These are phyloP conservation scores for Drepanosiphum platanoidis DNA, from an alignment of 2,888 invertebrate species.

Conservation along the genomic window DNA sequence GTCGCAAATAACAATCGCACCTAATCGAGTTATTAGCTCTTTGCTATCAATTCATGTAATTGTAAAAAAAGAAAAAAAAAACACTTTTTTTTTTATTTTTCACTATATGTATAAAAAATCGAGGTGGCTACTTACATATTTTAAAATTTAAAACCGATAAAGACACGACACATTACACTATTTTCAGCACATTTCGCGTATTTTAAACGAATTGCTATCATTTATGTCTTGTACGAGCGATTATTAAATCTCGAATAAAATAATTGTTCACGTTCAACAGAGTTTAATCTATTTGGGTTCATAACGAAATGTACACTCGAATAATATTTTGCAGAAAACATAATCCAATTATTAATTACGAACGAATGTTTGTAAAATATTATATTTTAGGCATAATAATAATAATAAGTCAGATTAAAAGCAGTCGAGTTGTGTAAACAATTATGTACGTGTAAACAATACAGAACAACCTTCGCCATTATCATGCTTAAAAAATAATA, in stretches of 20 bases:
- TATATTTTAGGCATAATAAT: slow-evolving; percentile 33
- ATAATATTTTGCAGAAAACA: slow-evolving; percentile 21
- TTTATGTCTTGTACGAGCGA: neutral
- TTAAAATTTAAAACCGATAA: neutral
- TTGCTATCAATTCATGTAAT: neutral
- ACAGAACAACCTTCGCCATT: slow-evolving; percentile 22
- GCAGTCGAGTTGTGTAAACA: slow-evolving; percentile 15
- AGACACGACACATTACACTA: neutral
- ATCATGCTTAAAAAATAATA: slow-evolving; percentile 8
- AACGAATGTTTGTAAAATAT: slow-evolving; percentile 43
- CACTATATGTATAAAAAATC: neutral
- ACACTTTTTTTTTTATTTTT: neutral
- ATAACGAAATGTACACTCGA: neutral
- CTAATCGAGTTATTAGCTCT: neutral
- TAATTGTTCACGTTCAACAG: neutral
- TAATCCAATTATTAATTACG: slow-evolving; percentile 11
- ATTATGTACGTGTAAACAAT: slow-evolving; percentile 24
- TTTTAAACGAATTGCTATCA: neutral
- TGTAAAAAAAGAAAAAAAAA: too few relatives aligned
- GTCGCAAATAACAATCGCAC: neutral
- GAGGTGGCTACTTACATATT: neutral
- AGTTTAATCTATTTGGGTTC: neutral
- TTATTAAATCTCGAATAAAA: neutral
- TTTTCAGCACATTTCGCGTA: neutral
- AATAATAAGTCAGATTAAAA: slow-evolving; percentile 19